A percentile compares a stretch with the other conserved stretches of the same genome.
Evolutionary conservation across 2,888 invertebrate genomes (phyloP).

Genomic region (Galerucella calmariensis): DNA sequence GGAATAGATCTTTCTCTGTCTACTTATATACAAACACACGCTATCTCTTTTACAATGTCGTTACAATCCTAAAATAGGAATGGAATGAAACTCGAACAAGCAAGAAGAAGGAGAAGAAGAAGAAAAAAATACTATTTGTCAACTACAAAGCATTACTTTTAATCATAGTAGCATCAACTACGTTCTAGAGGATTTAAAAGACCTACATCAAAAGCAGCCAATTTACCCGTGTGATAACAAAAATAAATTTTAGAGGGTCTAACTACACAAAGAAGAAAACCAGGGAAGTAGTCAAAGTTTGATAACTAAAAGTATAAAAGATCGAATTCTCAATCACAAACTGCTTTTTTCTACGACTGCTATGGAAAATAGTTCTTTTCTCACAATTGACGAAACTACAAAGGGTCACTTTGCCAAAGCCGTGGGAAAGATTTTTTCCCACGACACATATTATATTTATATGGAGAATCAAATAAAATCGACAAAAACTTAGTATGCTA

Average conservation of each 20-base stretch:
- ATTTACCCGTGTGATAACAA: constrained; percentile 49
- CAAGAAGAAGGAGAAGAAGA: background rate
- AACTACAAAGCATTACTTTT: constrained; percentile 30
- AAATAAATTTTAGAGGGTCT: constrained; percentile 47
- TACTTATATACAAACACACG: background rate
- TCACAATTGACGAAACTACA: no score
- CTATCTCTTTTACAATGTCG: background rate
- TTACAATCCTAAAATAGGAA: constrained; percentile 15
- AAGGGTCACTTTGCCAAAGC: no score
- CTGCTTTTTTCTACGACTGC: no score
- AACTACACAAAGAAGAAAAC: constrained; percentile 38
- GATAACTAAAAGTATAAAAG: background rate
- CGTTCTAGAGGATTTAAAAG: constrained; percentile 15
- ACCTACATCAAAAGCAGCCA: constrained; percentile 47
- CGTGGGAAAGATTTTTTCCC: no score
- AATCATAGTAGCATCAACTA: constrained; percentile 32
- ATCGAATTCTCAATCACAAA: background rate
- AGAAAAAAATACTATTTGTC: constrained; percentile 14
- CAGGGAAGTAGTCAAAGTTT: background rate
- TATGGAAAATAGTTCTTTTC: no score
- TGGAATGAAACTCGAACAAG: constrained; percentile 6
- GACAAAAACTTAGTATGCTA: no score
- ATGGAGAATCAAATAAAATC: no score
- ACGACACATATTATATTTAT: no score
- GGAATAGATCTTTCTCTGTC: background rate